phyloP scores from a whole-genome alignment of 2,888 invertebrate species.

The Belgica antarctica region DNA sequence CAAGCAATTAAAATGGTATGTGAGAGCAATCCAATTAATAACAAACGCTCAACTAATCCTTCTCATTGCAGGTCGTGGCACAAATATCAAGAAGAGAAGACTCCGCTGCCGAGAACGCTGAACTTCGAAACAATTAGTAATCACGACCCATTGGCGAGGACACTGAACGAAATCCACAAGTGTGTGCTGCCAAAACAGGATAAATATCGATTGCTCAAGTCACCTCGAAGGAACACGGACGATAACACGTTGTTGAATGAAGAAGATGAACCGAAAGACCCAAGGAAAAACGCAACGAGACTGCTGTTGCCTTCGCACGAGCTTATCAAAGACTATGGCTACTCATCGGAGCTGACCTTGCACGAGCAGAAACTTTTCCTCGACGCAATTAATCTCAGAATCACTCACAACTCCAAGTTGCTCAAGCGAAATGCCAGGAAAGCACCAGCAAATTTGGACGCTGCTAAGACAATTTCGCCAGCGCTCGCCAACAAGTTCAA shows the following conservation, averaged over 20 bases:
- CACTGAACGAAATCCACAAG: constrained; percentile 31
- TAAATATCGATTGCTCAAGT: constrained; percentile 21
- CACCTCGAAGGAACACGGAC: neutral
- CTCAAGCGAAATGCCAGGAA: neutral
- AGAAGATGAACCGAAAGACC: neutral
- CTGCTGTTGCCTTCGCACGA: neutral
- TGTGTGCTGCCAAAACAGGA: neutral
- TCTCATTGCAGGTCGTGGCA: constrained; percentile 24
- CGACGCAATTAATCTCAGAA: neutral
- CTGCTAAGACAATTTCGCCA: neutral
- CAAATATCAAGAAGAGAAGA: constrained; percentile 35
- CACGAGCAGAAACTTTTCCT: constrained; percentile 1
- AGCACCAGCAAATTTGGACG: neutral
- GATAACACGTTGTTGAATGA: too few species aligned
- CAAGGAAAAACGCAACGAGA: neutral
- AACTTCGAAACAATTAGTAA: constrained; percentile 25
- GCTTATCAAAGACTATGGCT: neutral
- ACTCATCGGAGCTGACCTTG: neutral
- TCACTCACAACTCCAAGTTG: constrained; percentile 13
- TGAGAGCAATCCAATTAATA: neutral
- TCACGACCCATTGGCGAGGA: neutral
- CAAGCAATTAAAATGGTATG: constrained; percentile 36
- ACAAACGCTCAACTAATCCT: neutral
- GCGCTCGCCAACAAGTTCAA: neutral
- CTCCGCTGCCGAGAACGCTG: neutral